A percentile compares a stretch with the other conserved stretches of the same genome.
Conservation (phyloP, 2,797 vertebrate genomes). For the Margarornis squamiger region DNA sequence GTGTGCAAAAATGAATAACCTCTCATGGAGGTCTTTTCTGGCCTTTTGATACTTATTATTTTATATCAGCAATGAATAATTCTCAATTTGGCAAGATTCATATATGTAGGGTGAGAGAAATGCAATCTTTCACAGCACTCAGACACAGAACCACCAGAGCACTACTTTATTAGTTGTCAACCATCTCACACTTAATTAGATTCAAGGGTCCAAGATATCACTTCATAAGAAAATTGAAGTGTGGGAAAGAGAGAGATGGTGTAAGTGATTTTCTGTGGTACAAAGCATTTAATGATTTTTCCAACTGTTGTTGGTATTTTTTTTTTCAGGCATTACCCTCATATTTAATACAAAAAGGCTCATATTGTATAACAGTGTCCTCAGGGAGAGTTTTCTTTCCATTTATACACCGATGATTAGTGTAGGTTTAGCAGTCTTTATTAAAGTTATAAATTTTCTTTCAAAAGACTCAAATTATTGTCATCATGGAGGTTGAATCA, state of each 20-base stretch:
- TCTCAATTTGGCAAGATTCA: not conserved
- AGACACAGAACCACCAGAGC: not conserved
- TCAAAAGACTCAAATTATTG: not conserved
- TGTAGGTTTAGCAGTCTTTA: not conserved
- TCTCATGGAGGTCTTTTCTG: not conserved
- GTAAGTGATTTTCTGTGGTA: not conserved
- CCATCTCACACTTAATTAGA: not conserved
- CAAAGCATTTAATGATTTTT: not conserved
- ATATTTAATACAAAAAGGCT: not conserved
- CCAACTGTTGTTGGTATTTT: not conserved
- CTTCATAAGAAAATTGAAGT: not conserved
- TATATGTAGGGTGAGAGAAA: not conserved
- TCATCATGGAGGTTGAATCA: not conserved
- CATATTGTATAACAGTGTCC: not conserved
- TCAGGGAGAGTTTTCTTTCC: not conserved
- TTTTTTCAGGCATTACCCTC: not conserved
- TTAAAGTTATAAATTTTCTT: not conserved
- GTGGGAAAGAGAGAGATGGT: not conserved
- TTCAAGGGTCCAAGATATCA: not conserved
- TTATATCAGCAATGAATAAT: not conserved
- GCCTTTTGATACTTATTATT: conserved; percentile 11
- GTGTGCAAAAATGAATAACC: not conserved
- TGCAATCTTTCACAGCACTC: not conserved
- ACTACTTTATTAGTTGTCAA: not conserved
- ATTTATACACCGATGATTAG: not conserved